Conservation (phyloP, 2,113 vertebrate species). For the Eolophus roseicapilla region DNA sequence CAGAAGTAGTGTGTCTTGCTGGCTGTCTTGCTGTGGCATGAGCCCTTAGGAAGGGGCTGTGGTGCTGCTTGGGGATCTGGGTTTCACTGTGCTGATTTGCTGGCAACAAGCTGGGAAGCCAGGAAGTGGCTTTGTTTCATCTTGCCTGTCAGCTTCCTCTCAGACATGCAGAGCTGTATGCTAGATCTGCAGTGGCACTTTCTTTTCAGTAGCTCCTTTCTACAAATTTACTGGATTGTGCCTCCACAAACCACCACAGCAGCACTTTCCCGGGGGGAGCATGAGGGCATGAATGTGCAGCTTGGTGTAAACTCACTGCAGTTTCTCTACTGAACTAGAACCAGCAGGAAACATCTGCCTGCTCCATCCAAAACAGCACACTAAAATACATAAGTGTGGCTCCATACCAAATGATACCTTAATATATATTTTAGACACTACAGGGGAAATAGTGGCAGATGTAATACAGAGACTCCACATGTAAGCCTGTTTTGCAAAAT, state of each 20-base stretch:
- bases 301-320: neutral
- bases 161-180: rapidly evolving
- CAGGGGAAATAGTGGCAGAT: neutral
- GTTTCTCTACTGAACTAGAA: neutral
- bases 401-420: neutral
- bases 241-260: neutral
- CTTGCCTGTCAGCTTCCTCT: neutral
- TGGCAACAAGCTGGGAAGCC: rapidly evolving
- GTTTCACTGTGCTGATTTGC: neutral
- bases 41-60: neutral
- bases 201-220: neutral
- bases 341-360: neutral
- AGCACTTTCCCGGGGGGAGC: rapidly evolving
- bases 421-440: neutral
- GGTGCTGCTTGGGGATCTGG: neutral
- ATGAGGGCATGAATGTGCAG: rapidly evolving
- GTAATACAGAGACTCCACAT: neutral
- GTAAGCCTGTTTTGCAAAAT: neutral
- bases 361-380: rapidly evolving
- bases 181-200: neutral
- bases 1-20: neutral
- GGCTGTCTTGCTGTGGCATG: rapidly evolving
- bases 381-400: neutral
- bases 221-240: neutral
- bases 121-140: neutral